Conservation (phyloP, 2,888 invertebrate species). For the Epinotia bilunana region DNA sequence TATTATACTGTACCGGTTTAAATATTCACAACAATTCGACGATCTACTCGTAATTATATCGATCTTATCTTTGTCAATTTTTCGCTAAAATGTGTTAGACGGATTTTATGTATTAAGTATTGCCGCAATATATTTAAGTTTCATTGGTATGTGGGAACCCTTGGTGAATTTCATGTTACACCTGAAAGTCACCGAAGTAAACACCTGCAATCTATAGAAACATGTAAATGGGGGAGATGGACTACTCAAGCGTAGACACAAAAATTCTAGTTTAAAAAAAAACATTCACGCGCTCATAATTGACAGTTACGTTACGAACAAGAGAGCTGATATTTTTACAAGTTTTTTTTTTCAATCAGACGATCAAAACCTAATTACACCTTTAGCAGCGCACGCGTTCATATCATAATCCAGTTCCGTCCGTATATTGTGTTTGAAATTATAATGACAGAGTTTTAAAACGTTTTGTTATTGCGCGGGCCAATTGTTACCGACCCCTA, state of each 20-base stretch:
- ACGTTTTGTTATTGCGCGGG: constrained; percentile 41
- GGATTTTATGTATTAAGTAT: background rate
- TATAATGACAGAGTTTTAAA: constrained; percentile 45
- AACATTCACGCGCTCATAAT: background rate
- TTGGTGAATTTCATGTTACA: background rate
- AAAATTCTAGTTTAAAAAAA: no score
- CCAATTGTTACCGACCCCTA: constrained; percentile 42
- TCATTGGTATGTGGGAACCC: background rate
- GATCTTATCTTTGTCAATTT: no score
- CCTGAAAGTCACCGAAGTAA: no score
- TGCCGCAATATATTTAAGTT: background rate
- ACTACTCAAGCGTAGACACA: no score
- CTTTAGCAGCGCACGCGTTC: constrained; percentile 33
- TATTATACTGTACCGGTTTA: background rate
- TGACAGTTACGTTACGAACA: background rate
- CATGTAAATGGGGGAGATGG: no score
- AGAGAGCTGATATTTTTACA: background rate
- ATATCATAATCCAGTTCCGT: constrained; percentile 38
- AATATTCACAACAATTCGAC: no score
- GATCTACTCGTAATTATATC: no score
- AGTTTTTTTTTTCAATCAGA: background rate
- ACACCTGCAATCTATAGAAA: no score
- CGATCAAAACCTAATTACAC: constrained; percentile 39
- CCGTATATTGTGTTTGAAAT: constrained; percentile 37
- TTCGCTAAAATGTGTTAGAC: no score